A percentile compares a stretch with the other conserved stretches of the same genome.
Evolutionary conservation across 1,140 invertebrate genomes (phyloP).

Genomic region (Pararge aegeria): DNA sequence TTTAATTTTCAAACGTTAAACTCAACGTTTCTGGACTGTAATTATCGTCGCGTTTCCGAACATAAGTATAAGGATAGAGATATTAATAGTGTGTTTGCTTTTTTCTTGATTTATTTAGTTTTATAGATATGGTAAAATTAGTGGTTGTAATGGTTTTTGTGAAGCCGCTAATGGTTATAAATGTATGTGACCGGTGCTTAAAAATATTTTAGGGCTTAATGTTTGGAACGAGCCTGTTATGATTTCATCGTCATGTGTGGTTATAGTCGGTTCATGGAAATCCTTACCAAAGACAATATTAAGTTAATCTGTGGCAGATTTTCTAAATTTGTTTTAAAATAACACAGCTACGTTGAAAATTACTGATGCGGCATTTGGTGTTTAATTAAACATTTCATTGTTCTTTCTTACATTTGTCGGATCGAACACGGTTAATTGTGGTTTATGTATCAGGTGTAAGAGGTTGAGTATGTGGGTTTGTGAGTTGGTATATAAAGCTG

Average conservation of each 20-base stretch:
- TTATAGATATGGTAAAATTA: constrained; percentile 71
- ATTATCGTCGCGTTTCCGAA: constrained; percentile 70
- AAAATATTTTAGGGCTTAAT: constrained; percentile 30
- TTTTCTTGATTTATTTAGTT: constrained; percentile 74
- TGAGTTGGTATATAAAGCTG: too few species aligned
- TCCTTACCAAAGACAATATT: constrained; percentile 9
- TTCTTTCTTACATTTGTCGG: too few species aligned
- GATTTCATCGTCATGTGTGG: constrained; percentile 26
- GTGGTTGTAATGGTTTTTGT: constrained; percentile 60
- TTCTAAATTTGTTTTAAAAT: neutral
- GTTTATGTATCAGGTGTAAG: too few species aligned
- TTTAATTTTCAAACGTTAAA: constrained; percentile 73
- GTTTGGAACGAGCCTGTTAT: constrained; percentile 24
- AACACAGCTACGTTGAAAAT: too few species aligned
- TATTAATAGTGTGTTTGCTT: constrained; percentile 73
- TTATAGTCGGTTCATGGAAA: constrained; percentile 22
- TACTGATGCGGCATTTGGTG: too few species aligned
- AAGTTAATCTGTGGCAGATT: constrained; percentile 10
- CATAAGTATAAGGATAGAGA: constrained; percentile 76
- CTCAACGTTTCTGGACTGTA: constrained; percentile 58
- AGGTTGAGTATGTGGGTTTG: too few species aligned
- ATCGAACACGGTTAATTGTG: too few species aligned
- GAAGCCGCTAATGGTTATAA: constrained; percentile 60
- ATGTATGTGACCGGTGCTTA: constrained; percentile 52
- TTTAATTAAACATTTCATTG: too few species aligned